Conservation (phyloP, 2,888 invertebrate species). For the Lucinisca nassula region DNA sequence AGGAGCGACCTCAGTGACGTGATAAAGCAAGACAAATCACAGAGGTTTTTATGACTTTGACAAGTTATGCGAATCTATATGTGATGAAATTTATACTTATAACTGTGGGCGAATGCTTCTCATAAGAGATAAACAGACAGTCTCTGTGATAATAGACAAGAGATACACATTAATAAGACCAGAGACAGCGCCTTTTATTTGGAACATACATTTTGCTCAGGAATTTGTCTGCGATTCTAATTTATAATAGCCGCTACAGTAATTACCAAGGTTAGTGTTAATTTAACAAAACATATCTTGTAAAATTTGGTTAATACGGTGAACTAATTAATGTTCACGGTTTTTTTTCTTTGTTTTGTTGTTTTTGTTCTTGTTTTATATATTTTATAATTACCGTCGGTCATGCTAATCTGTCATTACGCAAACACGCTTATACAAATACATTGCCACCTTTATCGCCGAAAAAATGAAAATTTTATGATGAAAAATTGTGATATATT, state of each 20-base stretch:
- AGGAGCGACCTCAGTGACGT: background rate
- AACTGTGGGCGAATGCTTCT: background rate
- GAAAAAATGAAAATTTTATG: too few relatives aligned
- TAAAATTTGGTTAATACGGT: too few relatives aligned
- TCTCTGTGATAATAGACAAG: background rate
- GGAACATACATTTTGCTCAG: background rate
- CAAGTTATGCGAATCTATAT: background rate
- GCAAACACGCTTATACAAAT: too few relatives aligned
- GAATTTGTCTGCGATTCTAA: background rate
- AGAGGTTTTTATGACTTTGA: background rate
- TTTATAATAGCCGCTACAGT: background rate
- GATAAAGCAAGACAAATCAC: background rate
- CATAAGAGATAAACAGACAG: background rate
- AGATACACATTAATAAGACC: background rate
- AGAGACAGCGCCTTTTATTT: background rate
- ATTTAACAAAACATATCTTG: too few relatives aligned
- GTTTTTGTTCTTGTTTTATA: too few relatives aligned
- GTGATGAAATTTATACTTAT: background rate
- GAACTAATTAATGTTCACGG: too few relatives aligned
- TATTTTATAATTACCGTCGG: too few relatives aligned
- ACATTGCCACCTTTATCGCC: too few relatives aligned
- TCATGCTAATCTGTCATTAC: too few relatives aligned
- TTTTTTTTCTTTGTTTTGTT: too few relatives aligned
- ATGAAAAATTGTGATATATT: too few relatives aligned
- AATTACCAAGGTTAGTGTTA: too few relatives aligned